A percentile compares a stretch with the other conserved stretches of the same genome.
Evolutionary conservation across 1,140 invertebrate genomes (phyloP).

Genomic region (Gryllus bimaculatus): DNA sequence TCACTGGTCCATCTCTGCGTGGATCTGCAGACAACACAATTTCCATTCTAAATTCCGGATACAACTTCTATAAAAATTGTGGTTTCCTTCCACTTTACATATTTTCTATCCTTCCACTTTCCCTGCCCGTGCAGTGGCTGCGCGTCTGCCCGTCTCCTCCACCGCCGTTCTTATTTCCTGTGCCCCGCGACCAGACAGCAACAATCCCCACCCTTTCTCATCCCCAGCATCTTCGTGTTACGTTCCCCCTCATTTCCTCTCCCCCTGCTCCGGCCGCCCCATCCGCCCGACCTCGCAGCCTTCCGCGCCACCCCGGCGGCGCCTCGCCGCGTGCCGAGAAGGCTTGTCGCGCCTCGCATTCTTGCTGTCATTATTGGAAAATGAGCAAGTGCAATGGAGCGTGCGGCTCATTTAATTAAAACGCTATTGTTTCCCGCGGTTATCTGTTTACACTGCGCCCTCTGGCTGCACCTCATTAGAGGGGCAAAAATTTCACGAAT

Average conservation of each 20-base stretch:
- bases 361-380: conserved; percentile 4
- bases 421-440: conserved; percentile 2
- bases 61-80: neutral
- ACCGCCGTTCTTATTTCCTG: neutral
- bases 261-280: no score
- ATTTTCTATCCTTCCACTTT: neutral
- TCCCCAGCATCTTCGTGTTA: no score
- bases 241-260: neutral
- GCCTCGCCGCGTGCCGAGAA: neutral
- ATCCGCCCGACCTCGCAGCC: neutral
- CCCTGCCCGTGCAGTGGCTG: neutral
- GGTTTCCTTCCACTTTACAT: neutral
- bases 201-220: neutral
- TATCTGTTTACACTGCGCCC: neutral
- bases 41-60: no score
- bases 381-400: neutral
- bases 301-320: neutral
- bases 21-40: no score
- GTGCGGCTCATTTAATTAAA: neutral
- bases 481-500: neutral
- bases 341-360: neutral
- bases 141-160: neutral
- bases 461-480: neutral
- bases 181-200: neutral
- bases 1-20: no score